Evolutionary conservation across 2,888 invertebrate species (phyloP), one percentile per base, ranked within the genome.

Genomic region (Zygaena filipendulae): DNA sequence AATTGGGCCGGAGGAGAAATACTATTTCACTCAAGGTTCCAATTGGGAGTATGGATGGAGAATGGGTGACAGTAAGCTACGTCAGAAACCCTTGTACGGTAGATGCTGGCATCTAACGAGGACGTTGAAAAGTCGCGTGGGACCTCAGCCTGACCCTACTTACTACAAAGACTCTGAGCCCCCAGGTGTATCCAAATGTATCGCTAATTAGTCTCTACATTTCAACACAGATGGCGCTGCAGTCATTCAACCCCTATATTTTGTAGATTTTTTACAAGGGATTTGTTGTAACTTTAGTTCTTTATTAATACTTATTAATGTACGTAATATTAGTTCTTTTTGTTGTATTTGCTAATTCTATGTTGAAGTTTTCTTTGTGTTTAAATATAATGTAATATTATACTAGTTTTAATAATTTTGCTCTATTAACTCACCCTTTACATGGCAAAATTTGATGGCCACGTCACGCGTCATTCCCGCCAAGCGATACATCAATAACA

Each of bases 401-500:
- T n/a, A n/a, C n/a, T n/a, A n/a, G n/a, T n/a, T n/a, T n/a, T n/a
- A n/a, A n/a, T n/a, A n/a, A n/a, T n/a, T n/a, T n/a, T n/a, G n/a
- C n/a, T n/a, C n/a, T n/a, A n/a, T n/a, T n/a, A n/a, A n/a, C n/a
- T n/a, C n/a, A n/a, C n/a, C n/a, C n/a, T n/a, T n/a, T n/a, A n/a
- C n/a, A n/a, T n/a, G n/a, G n/a, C n/a, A n/a, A n/a, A n/a, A n/a
- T n/a, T n/a, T n/a, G n/a, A n/a, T n/a, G n/a, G n/a, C n/a, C n/a
- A n/a, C n/a, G n/a, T n/a, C n/a, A n/a, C n/a, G n/a, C n/a, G 25
- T 27, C 11, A 44, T 59, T 66, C 62, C 83, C 84, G 64, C 69
- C 62, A 61, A 56, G 45, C 42, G 43, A 52, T 61, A 49, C 55
- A 61, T 79, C 77, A 70, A 79, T 79, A 79, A 61, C 60, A 69